Evolutionary conservation across 2,888 invertebrate species (phyloP).

Genomic region (Candidula unifasciata): DNA sequence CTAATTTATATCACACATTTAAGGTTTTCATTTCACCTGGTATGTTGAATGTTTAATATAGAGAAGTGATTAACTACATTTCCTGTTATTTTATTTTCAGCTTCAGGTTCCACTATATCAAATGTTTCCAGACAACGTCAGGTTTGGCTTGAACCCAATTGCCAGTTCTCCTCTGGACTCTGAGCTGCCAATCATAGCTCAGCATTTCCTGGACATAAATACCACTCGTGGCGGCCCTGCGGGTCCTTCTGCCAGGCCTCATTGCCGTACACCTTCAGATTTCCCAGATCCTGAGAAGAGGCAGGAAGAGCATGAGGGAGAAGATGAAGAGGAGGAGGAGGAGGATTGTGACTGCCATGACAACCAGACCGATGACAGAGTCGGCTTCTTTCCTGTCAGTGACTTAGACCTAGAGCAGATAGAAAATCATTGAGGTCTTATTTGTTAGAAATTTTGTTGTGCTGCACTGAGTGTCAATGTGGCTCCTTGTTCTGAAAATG

Average conservation of each 20-base stretch:
- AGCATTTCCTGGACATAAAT: slow-evolving; percentile 51
- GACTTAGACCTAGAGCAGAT: slow-evolving; percentile 75
- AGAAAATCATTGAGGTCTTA: slow-evolving; percentile 67
- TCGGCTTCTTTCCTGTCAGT: slow-evolving; percentile 68
- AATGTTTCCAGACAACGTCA: not conserved
- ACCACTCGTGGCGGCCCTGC: slow-evolving; percentile 53
- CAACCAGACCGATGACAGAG: slow-evolving; percentile 54
- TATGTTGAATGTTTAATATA: not conserved
- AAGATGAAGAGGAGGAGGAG: slow-evolving; percentile 59
- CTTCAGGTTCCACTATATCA: slow-evolving; percentile 16
- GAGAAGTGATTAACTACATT: not conserved
- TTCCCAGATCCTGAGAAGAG: not conserved
- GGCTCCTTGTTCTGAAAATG: too few species aligned
- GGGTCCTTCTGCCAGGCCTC: slow-evolving; percentile 45
- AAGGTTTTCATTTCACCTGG: too few species aligned
- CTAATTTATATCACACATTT: too few species aligned
- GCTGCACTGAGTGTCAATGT: too few species aligned
- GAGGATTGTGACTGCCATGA: slow-evolving; percentile 59
- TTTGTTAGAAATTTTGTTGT: not conserved
- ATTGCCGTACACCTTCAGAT: slow-evolving; percentile 43
- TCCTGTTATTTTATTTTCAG: slow-evolving; percentile 3
- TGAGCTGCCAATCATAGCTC: slow-evolving; percentile 57
- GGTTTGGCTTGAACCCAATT: slow-evolving; percentile 65
- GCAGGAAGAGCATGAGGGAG: slow-evolving; percentile 54
- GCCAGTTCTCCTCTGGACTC: slow-evolving; percentile 74